Evolutionary conservation across 1,140 invertebrate genomes (phyloP), one percentile per base, ranked within the genome.

Genomic region (Ostrea denselamellosa): DNA sequence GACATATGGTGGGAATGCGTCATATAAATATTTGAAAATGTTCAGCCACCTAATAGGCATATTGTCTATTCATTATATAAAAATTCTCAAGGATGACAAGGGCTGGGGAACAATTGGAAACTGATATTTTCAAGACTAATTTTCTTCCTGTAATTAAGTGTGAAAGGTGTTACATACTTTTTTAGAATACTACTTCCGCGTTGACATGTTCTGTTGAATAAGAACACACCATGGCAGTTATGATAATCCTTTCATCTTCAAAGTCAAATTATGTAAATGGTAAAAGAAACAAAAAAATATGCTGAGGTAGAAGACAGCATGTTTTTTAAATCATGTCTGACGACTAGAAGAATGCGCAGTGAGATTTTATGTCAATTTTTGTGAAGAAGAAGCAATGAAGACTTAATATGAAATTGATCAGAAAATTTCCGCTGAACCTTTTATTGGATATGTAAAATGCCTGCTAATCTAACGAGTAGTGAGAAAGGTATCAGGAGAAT

Each of bases 401-500:
- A 14, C 68, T 77, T 77, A 77, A 77, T 77, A 77, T 77, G 68
- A 83, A 83, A 83, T 83, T 83, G 82, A 83, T 83, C 82, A 83
- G 82, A 83, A 83, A 83, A 51, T 83, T 83, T 52, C 28, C 53
- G 10, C 5, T 83, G 52, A 83, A 77, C 68, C 82, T 83, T 85
- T 52, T 34, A 85, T 58, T 54, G 28, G 51, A 58, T 85, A 85
- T 58, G 83, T 85, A 85, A 85, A 85, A 58, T 85, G 83, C n/a
- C 22, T 62, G 25, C 53, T 85, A 85, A 85, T 85, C 83, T 85
- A 56, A 85, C n/a, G 28, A 54, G 17, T 85, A 58, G 83, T 19
- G 34, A 54, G 56, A 19, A 19, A 25, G 12, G 54, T 58, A 62
- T 22, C 56, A 62, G 17, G 14, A 62, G 28, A 62, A 85, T 28